A percentile compares a stretch with the other conserved stretches of the same genome.
Conservation (phyloP, 2,797 vertebrate genomes). For the Microchirus variegatus region DNA sequence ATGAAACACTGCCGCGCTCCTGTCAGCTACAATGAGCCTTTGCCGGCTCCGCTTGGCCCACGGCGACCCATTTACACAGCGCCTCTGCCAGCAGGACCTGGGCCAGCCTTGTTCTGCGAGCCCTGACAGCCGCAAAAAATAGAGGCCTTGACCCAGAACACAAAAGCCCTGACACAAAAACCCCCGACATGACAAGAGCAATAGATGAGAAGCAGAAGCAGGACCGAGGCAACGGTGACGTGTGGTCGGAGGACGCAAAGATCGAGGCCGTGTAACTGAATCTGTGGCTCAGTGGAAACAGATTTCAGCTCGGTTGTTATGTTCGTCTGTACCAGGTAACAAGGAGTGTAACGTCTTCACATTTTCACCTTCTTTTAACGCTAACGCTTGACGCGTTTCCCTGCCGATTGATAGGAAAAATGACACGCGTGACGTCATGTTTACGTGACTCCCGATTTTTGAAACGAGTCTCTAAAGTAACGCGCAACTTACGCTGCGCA, state of each 20-base stretch:
- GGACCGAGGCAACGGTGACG: slow-evolving; percentile 40
- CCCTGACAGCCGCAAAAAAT: slow-evolving; percentile 79
- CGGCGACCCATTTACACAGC: slow-evolving; percentile 65
- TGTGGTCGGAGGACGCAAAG: slow-evolving; percentile 35
- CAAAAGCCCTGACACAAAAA: slow-evolving; percentile 71
- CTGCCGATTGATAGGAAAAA: too few species aligned
- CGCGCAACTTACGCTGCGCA: too few species aligned
- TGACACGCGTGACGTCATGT: too few species aligned
- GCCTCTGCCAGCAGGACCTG: slow-evolving; percentile 71
- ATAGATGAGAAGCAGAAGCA: slow-evolving; percentile 53
- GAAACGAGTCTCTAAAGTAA: too few species aligned
- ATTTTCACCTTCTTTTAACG: too few species aligned
- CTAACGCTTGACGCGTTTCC: too few species aligned
- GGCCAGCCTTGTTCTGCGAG: slow-evolving; percentile 70
- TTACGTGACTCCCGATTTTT: too few species aligned
- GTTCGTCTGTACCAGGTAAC: too few species aligned
- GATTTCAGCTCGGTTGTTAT: too few species aligned
- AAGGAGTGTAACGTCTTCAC: too few species aligned
- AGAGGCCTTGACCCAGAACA: slow-evolving; percentile 79
- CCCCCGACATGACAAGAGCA: slow-evolving; percentile 72
- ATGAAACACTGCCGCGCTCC: slow-evolving; percentile 55
- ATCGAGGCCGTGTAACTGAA: neutral
- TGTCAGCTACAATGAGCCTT: slow-evolving; percentile 70
- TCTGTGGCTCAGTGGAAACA: neutral
- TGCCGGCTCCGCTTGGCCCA: slow-evolving; percentile 64